phyloP scores from a whole-genome alignment of 2,888 invertebrate genomes.

The Parnassius glacialis region DNA sequence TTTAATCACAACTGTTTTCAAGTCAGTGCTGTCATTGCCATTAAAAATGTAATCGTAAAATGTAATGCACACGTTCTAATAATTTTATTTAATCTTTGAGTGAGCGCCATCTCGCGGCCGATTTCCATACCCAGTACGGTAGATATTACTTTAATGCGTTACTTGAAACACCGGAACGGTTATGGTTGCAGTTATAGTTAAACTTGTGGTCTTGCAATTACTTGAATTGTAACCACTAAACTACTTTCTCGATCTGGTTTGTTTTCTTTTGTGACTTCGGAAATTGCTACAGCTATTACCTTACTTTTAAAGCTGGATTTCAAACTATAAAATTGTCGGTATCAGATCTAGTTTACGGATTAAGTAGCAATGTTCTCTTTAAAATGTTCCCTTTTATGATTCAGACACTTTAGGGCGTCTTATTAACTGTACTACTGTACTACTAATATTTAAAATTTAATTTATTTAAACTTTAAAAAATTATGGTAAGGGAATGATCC shows the following conservation, averaged over 20 bases:
- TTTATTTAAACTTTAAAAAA: too few species aligned
- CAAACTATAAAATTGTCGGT: background rate
- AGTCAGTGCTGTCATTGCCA: constrained; percentile 23
- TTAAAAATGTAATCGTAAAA: constrained; percentile 41
- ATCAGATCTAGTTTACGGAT: background rate
- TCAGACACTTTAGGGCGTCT: too few species aligned
- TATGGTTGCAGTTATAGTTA: constrained; percentile 58
- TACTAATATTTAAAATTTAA: too few species aligned
- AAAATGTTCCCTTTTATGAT: constrained; percentile 8
- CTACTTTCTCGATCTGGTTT: constrained; percentile 43
- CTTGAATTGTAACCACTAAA: constrained; percentile 50
- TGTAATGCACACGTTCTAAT: constrained; percentile 56
- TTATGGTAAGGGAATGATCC: too few species aligned
- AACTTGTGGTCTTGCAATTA: constrained; percentile 62
- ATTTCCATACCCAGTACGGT: constrained; percentile 55
- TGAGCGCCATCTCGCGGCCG: constrained; percentile 62
- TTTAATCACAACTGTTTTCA: too few species aligned
- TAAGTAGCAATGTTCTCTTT: background rate
- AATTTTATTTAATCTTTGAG: constrained; percentile 61
- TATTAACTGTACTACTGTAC: too few species aligned
- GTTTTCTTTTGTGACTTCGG: constrained; percentile 37
- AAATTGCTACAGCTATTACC: background rate
- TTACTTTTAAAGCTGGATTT: background rate
- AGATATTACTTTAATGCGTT: constrained; percentile 65
- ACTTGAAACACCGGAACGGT: constrained; percentile 55